Conservation (phyloP, 2,797 vertebrate genomes). For the Sebastes baramenuke region DNA sequence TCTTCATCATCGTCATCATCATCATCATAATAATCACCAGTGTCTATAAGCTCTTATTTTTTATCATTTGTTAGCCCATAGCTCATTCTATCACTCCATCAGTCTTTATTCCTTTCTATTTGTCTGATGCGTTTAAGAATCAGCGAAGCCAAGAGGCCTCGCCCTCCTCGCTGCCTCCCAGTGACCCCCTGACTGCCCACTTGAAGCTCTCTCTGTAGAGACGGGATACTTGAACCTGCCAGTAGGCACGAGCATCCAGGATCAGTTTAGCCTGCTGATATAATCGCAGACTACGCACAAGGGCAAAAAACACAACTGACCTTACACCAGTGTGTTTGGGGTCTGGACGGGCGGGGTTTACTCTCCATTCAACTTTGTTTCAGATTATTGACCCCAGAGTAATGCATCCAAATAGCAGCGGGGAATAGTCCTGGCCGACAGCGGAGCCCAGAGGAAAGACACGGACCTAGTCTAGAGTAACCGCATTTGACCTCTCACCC, state of each 20-base stretch:
- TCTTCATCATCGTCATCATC: slow-evolving; percentile 77
- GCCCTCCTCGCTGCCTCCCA: slow-evolving; percentile 14
- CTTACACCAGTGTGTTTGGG: slow-evolving; percentile 34
- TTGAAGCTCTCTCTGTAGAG: slow-evolving; percentile 35
- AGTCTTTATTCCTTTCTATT: slow-evolving; percentile 29
- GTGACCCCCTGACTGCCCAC: slow-evolving; percentile 54
- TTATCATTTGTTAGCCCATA: slow-evolving; percentile 53
- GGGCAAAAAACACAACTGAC: slow-evolving; percentile 55
- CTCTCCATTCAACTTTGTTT: slow-evolving; percentile 58
- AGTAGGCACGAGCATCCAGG: slow-evolving; percentile 38
- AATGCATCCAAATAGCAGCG: slow-evolving; percentile 59
- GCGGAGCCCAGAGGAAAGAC: slow-evolving; percentile 73
- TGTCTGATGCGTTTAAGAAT: slow-evolving; percentile 39
- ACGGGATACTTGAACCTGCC: slow-evolving; percentile 37
- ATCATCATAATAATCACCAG: slow-evolving; percentile 74
- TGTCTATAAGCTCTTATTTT: slow-evolving; percentile 75
- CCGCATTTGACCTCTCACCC: slow-evolving; percentile 77
- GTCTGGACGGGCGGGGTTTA: slow-evolving; percentile 10
- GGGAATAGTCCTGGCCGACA: slow-evolving; percentile 50
- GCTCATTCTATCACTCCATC: slow-evolving; percentile 41
- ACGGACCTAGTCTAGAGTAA: slow-evolving; percentile 60
- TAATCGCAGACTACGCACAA: slow-evolving; percentile 25
- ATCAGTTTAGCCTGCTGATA: slow-evolving; percentile 54
- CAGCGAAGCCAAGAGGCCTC: slow-evolving; percentile 27
- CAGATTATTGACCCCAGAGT: slow-evolving; percentile 71